A percentile compares a stretch with the other conserved stretches of the same genome.
Evolutionary conservation across 2,888 invertebrate species (phyloP).

Genomic region (Bhutanitis thaidina): DNA sequence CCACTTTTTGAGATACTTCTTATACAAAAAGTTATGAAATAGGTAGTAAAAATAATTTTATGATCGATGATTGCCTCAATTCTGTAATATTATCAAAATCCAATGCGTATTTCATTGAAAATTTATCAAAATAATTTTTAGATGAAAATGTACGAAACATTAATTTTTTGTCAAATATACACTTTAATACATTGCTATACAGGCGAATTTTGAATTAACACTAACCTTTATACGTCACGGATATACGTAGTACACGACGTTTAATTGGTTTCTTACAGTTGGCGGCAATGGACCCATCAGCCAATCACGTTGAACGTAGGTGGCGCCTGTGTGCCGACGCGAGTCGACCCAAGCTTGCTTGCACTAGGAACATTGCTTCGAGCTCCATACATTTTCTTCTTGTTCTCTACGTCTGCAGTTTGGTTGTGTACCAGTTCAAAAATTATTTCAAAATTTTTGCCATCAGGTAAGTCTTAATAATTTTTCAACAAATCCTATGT

Average conservation of each 20-base stretch:
- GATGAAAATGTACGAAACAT: conserved; percentile 62
- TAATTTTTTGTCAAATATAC: conserved; percentile 28
- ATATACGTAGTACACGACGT: conserved; percentile 74
- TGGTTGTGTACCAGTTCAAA: conserved; percentile 78
- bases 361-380: conserved; percentile 75
- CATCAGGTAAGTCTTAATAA: conserved; percentile 73
- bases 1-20: conserved; percentile 76
- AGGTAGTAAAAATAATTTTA: conserved; percentile 42
- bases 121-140: conserved; percentile 52
- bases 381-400: conserved; percentile 80
- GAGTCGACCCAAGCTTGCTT: conserved; percentile 75
- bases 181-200: conserved; percentile 19
- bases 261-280: conserved; percentile 44
- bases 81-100: conserved; percentile 36
- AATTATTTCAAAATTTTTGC: conserved; percentile 79
- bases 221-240: conserved; percentile 52
- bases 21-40: conserved; percentile 47
- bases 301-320: conserved; percentile 67
- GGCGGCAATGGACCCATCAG: conserved; percentile 48
- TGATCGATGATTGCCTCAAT: conserved; percentile 28
- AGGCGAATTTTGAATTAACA: conserved; percentile 34
- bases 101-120: conserved; percentile 43
- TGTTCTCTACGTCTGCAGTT: conserved; percentile 79
- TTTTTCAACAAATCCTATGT: conserved; percentile 56
- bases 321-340: conserved; percentile 71